Base-by-base conservation (phyloP, 2,797 vertebrate genomes). In the Etheostoma perlongum region DNA sequence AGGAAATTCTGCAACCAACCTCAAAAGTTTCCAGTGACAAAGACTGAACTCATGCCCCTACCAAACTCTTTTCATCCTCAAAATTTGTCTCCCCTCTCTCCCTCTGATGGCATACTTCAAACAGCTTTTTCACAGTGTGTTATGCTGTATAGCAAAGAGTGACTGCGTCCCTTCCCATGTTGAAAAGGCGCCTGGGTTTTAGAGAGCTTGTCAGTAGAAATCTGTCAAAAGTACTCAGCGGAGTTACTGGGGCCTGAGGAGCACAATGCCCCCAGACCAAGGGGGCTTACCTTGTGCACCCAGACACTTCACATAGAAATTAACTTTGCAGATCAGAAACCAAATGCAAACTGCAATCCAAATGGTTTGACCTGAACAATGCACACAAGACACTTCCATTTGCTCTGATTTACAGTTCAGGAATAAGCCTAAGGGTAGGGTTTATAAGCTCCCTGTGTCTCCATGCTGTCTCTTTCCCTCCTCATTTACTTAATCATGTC, bases 161-260 rank as follows among this genome's bases (percentile, higher is more conserved):
- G 65, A 68, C 80, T 66, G 54, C 27, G 74, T 83, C 85, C 82
- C 55, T 79, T 72, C 67, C 57, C 33, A 15, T 76, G 71, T 79
- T 81, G 76, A 87, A 78, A 87, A 79, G 76, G 48, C 70, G 82
- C 71, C 71, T 47, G 82, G 81, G 82, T 88, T 89, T 89, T 64
- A 53, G 78, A 54, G 80, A 83, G 70, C 84, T 77, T 90, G 91
- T 94, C 91, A 82, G 85, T 51, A 85, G 85, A 89, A 85, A 93
- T 92, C 80, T 82, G 81, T 92, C 91, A 91, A 69, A 90, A 76
- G 83, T 83, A 57, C 85, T 89, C 79, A 86, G 76, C 7, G 10
- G 76, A 87, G 76, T 82, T 81, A 81, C 61, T 82, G 79, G 51
- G 66, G 83, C 83, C 76, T 76, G 52, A 79, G 76, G 66, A 87